These are phyloP conservation scores for Drosophila helvetica DNA, from an alignment of 2,888 invertebrate species.

Conservation along the genomic window DNA sequence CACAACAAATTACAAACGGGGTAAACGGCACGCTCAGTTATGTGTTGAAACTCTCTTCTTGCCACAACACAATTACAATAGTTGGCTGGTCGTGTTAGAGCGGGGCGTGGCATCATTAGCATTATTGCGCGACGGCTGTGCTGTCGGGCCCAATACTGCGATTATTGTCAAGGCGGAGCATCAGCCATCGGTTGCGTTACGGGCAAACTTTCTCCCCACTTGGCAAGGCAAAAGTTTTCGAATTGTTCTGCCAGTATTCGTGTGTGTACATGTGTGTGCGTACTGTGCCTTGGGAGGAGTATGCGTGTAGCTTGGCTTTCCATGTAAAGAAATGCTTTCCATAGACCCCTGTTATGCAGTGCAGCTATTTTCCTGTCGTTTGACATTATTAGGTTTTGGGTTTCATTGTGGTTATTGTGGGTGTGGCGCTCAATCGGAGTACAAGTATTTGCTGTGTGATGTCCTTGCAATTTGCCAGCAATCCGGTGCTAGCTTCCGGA, in stretches of 20 bases:
- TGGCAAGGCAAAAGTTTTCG: constrained; percentile 29
- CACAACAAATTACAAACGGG: constrained; percentile 19
- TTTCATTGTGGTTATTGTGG: no score
- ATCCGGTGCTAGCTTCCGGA: constrained; percentile 3
- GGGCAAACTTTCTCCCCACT: constrained; percentile 50
- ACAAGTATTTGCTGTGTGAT: neutral
- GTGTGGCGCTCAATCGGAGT: no score
- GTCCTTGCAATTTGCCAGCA: neutral
- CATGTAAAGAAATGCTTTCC: no score
- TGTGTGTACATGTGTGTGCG: neutral
- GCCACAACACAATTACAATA: constrained; percentile 14
- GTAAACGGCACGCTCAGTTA: constrained; percentile 31
- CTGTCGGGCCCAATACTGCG: constrained; percentile 45
- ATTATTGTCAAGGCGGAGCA: constrained; percentile 51
- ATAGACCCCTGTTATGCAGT: no score
- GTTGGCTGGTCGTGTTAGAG: constrained; percentile 23
- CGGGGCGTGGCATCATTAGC: constrained; percentile 56
- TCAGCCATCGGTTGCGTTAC: neutral
- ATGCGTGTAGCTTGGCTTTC: neutral
- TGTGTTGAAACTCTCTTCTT: constrained; percentile 36
- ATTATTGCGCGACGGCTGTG: constrained; percentile 39
- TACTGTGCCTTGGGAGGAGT: neutral
- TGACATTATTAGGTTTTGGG: neutral
- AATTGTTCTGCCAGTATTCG: neutral
- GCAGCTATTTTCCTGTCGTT: neutral